Conservation (phyloP, 2,797 vertebrate genomes). For the Apogon talboti region DNA sequence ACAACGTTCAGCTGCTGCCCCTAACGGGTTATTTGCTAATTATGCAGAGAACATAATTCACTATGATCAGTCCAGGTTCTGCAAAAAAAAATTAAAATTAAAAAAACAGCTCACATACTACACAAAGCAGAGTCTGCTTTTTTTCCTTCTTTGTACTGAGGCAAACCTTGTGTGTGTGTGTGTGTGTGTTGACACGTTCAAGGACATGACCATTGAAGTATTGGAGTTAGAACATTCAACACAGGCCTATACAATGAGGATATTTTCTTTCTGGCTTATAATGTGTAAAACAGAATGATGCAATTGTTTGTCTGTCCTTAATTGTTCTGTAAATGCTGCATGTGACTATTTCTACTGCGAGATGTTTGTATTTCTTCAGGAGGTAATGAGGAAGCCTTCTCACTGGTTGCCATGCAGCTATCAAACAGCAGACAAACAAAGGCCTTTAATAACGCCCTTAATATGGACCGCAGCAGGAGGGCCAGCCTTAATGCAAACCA, state of each 20-base stretch:
- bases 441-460: slow-evolving; percentile 71
- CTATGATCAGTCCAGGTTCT: slow-evolving; percentile 49
- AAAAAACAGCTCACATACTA: slow-evolving; percentile 26
- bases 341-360: slow-evolving; percentile 50
- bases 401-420: slow-evolving; percentile 65
- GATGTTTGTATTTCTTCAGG: slow-evolving; percentile 61
- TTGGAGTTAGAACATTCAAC: slow-evolving; percentile 52
- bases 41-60: slow-evolving; percentile 65
- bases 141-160: slow-evolving; percentile 21
- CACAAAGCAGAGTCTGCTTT: slow-evolving; percentile 11
- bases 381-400: slow-evolving; percentile 73
- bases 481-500: slow-evolving; percentile 52
- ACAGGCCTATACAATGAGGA: slow-evolving; percentile 16
- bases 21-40: slow-evolving; percentile 70
- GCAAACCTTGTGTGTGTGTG: slow-evolving; percentile 46
- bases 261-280: slow-evolving; percentile 52
- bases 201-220: slow-evolving; percentile 54
- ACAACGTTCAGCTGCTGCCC: slow-evolving; percentile 59
- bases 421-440: slow-evolving; percentile 69
- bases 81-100: neutral
- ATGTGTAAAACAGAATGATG: slow-evolving; percentile 41
- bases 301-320: slow-evolving; percentile 47
- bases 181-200: slow-evolving; percentile 47
- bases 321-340: slow-evolving; percentile 45
- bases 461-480: slow-evolving; percentile 68